Evolutionary conservation across 2,797 vertebrate genomes (phyloP).

Genomic region (Micropoecilia bifurca): DNA sequence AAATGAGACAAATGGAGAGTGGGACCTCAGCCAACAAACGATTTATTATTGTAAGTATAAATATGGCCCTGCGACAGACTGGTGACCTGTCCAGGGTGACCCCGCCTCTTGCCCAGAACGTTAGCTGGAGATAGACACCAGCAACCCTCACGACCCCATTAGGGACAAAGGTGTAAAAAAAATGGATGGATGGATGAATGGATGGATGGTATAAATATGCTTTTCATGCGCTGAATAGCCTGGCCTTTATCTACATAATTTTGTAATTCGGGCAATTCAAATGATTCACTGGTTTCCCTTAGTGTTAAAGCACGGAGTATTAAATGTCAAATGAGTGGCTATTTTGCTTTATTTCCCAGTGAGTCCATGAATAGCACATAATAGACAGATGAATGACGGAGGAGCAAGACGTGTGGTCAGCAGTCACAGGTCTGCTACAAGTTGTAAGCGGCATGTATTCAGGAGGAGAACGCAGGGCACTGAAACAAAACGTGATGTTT

Average conservation of each 20-base stretch:
- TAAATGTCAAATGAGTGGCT: constrained; percentile 23
- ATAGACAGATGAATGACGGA: constrained; percentile 12
- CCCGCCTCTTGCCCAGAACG: too few species aligned
- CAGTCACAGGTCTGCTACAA: constrained; percentile 36
- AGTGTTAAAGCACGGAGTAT: constrained; percentile 9
- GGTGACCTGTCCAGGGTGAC: too few species aligned
- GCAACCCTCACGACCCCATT: too few species aligned
- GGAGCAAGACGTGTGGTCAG: constrained; percentile 25
- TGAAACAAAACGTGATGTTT: constrained; percentile 78
- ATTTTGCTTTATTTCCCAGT: constrained; percentile 10
- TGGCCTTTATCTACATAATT: constrained; percentile 35
- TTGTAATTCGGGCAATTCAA: constrained; percentile 14
- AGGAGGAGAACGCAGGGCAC: constrained; percentile 60
- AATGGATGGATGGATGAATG: too few species aligned
- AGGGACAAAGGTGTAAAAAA: too few species aligned
- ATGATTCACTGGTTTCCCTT: constrained; percentile 5
- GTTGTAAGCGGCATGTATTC: constrained; percentile 43
- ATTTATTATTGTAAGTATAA: constrained; percentile 26
- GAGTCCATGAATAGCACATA: constrained; percentile 18
- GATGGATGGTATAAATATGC: constrained; percentile 13
- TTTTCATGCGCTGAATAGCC: constrained; percentile 29
- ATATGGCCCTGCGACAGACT: not conserved
- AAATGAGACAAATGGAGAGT: constrained; percentile 16
- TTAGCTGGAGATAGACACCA: too few species aligned
- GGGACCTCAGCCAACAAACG: constrained; percentile 29